phyloP scores from a whole-genome alignment of 2,113 vertebrate genomes.

The Sander vitreus region DNA sequence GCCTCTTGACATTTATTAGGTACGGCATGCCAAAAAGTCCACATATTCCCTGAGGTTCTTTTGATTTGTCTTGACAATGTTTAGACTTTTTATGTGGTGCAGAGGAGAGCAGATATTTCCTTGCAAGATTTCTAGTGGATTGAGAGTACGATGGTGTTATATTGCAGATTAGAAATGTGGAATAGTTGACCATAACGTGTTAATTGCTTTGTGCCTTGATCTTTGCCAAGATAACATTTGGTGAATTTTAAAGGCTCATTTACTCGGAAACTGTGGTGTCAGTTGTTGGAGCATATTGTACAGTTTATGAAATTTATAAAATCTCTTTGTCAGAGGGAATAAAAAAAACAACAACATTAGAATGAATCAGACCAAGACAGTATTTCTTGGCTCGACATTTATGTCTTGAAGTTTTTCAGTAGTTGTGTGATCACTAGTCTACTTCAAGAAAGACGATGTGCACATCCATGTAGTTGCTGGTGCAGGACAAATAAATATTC shows the following conservation, averaged over 20 bases:
- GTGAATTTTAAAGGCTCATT: slow-evolving; percentile 20
- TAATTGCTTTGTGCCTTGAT: slow-evolving; percentile 26
- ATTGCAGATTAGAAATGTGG: slow-evolving; percentile 7
- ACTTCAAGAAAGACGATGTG: no score
- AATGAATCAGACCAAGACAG: slow-evolving; percentile 36
- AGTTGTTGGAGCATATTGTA: slow-evolving; percentile 8
- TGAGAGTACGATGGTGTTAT: neutral
- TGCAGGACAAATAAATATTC: no score
- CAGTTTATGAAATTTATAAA: slow-evolving; percentile 53
- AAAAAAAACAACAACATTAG: slow-evolving; percentile 36
- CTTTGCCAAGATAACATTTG: slow-evolving; percentile 50
- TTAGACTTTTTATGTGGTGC: slow-evolving; percentile 43
- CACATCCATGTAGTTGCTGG: no score
- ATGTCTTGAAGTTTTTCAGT: slow-evolving; percentile 53
- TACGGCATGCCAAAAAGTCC: slow-evolving; percentile 57
- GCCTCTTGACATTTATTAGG: slow-evolving; percentile 67
- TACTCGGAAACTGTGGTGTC: slow-evolving; percentile 24
- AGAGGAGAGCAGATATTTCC: slow-evolving; percentile 43
- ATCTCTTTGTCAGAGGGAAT: slow-evolving; percentile 35
- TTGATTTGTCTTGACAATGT: slow-evolving; percentile 61
- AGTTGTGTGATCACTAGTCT: slow-evolving; percentile 53
- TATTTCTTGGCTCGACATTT: slow-evolving; percentile 47
- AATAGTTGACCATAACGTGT: slow-evolving; percentile 11
- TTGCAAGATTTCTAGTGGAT: slow-evolving; percentile 15
- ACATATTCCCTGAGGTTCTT: slow-evolving; percentile 51